These are phyloP conservation scores for Selene dorsalis DNA, from an alignment of 2,797 vertebrate species.

Conservation along the genomic window DNA sequence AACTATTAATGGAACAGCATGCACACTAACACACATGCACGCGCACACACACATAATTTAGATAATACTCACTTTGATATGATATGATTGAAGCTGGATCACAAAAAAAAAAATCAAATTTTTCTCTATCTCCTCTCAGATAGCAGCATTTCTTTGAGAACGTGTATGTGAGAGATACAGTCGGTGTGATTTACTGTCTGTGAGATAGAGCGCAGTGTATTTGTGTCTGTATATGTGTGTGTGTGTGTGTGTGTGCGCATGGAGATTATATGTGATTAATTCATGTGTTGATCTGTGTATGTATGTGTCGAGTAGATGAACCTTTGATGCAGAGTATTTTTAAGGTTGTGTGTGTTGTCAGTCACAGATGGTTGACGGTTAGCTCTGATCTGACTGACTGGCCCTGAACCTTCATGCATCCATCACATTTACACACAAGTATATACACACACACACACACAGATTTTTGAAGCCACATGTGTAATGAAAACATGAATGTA, in stretches of 20 bases:
- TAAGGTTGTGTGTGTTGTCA: constrained; percentile 58
- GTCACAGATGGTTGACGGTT: constrained; percentile 55
- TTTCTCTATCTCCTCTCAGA: constrained; percentile 15
- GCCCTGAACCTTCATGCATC: constrained; percentile 57
- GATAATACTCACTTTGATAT: constrained; percentile 52
- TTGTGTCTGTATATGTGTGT: constrained; percentile 19
- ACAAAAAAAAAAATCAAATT: constrained; percentile 19
- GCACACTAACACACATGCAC: constrained; percentile 36
- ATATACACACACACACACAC: not conserved
- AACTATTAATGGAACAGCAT: constrained; percentile 58
- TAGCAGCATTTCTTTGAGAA: constrained; percentile 29
- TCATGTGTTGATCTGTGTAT: constrained; percentile 47
- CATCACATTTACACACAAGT: constrained; percentile 48
- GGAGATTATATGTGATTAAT: constrained; percentile 54
- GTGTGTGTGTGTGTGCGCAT: constrained; percentile 28
- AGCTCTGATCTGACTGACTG: constrained; percentile 58
- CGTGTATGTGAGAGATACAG: constrained; percentile 47
- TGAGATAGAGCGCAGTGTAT: constrained; percentile 28
- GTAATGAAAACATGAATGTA: not conserved
- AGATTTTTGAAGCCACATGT: not conserved
- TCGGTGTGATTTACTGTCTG: constrained; percentile 59
- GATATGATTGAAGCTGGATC: constrained; percentile 40
- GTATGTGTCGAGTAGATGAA: constrained; percentile 57
- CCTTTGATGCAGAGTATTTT: constrained; percentile 60
- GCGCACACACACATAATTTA: constrained; percentile 43